phyloP scores from a whole-genome alignment of 2,888 invertebrate genomes.

The Lepeophtheirus nordmannii region DNA sequence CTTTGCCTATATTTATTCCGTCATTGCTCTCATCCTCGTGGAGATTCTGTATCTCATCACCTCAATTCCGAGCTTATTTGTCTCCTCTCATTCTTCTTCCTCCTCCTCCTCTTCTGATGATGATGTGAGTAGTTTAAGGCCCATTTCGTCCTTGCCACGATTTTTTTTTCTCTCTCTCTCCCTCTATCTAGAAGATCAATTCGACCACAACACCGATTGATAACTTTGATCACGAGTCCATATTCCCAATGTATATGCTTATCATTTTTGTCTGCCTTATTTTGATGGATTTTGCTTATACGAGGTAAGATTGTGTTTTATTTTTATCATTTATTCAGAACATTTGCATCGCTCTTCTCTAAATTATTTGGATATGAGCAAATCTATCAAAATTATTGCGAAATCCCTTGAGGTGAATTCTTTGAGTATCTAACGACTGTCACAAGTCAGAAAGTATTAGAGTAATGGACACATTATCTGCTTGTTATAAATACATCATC shows the following conservation, averaged over 20 bases:
- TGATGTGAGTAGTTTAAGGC: not conserved
- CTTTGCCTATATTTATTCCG: not conserved
- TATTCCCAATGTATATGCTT: slow-evolving; percentile 2
- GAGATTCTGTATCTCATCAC: slow-evolving; percentile 1
- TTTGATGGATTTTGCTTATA: not conserved
- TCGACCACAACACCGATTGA: not conserved
- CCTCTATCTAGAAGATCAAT: too few species aligned
- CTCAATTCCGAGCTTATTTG: not conserved
- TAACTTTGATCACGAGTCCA: slow-evolving; percentile 5
- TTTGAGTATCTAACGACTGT: too few species aligned
- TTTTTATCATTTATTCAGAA: not conserved
- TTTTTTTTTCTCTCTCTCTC: too few species aligned
- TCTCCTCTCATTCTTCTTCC: not conserved
- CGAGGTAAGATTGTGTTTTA: not conserved
- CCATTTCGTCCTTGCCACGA: not conserved
- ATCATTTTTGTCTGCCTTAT: not conserved
- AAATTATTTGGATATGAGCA: too few species aligned
- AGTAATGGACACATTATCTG: too few species aligned
- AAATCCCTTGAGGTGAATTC: too few species aligned
- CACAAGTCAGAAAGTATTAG: too few species aligned
- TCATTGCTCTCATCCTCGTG: not conserved
- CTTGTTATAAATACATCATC: too few species aligned
- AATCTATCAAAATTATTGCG: too few species aligned
- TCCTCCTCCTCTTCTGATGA: not conserved
- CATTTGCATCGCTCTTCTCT: too few species aligned